phyloP scores from a whole-genome alignment of 2,888 invertebrate genomes.

The Parelbella ahira region DNA sequence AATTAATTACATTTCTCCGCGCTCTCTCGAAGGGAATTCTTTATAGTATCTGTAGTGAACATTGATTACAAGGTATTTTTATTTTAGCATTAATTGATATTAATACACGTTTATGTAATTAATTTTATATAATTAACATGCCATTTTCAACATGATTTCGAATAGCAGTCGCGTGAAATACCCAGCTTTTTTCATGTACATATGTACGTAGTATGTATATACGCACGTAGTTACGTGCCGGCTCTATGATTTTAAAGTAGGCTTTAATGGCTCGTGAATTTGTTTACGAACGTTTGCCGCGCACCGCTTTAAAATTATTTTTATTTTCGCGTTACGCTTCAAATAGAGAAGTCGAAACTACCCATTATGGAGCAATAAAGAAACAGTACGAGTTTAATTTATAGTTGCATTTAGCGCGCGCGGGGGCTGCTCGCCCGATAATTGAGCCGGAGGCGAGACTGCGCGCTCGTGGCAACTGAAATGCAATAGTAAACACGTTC shows the following conservation, averaged over 20 bases:
- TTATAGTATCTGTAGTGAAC: too few species aligned
- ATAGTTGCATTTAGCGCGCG: slow-evolving; percentile 25
- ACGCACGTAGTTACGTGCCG: slow-evolving; percentile 6
- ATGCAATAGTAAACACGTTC: slow-evolving; percentile 17
- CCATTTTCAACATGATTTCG: slow-evolving; percentile 4
- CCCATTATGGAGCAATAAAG: slow-evolving; percentile 37
- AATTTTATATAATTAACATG: too few species aligned
- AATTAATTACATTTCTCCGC: too few species aligned
- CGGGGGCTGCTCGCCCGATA: slow-evolving; percentile 15
- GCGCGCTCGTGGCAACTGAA: slow-evolving; percentile 15
- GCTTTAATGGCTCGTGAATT: slow-evolving; percentile 17
- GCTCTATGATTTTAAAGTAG: slow-evolving; percentile 19
- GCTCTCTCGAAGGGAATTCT: too few species aligned
- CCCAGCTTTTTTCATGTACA: slow-evolving; percentile 6
- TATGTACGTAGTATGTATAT: not conserved
- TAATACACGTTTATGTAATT: too few species aligned
- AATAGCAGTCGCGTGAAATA: slow-evolving; percentile 6
- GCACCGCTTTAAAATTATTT: slow-evolving; percentile 11
- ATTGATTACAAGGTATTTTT: too few species aligned
- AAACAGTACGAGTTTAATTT: slow-evolving; percentile 40
- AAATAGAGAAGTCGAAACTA: slow-evolving; percentile 34
- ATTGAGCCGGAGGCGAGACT: slow-evolving; percentile 6
- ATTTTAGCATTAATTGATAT: too few species aligned
- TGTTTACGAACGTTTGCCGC: slow-evolving; percentile 16
- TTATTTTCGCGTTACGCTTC: slow-evolving; percentile 25